Percentiles rank a stretch among this genome's conserved stretches.
Conservation (phyloP, 2,888 invertebrate genomes). For the Lissonota sp. region DNA sequence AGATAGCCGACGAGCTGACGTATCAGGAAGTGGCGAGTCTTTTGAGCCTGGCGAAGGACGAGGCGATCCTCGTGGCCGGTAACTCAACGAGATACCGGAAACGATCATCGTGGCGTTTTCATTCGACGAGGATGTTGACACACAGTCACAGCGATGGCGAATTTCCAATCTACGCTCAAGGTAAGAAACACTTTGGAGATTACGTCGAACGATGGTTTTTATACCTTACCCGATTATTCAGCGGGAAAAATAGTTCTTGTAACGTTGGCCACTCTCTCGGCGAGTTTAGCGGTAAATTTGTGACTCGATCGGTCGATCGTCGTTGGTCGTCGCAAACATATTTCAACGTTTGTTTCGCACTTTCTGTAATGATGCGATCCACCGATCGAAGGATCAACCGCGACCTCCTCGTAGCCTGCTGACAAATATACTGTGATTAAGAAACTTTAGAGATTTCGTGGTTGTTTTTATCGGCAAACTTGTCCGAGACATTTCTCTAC, state of each 20-base stretch:
- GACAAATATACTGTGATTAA: not conserved
- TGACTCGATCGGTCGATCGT: conserved; percentile 66
- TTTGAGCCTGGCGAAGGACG: conserved; percentile 76
- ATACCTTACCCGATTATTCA: not conserved
- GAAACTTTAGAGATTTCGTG: not conserved
- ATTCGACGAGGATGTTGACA: conserved; percentile 87
- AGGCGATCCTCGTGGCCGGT: conserved; percentile 73
- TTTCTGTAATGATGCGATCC: conserved; percentile 70
- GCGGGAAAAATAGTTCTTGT: conserved; percentile 24
- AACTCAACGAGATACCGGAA: conserved; percentile 75
- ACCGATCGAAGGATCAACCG: conserved; percentile 67
- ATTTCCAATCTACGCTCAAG: conserved; percentile 92
- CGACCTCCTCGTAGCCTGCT: conserved; percentile 66
- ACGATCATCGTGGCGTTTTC: conserved; percentile 77
- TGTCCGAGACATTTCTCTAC: not conserved
- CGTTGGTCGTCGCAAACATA: conserved; percentile 66
- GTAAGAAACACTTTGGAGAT: conserved; percentile 83
- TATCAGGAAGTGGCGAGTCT: conserved; percentile 75
- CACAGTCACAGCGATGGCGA: conserved; percentile 94
- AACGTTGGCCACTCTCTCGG: conserved; percentile 43
- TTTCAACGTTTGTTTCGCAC: conserved; percentile 69
- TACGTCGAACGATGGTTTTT: not conserved
- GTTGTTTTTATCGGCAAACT: not conserved
- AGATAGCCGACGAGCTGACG: conserved; percentile 73
- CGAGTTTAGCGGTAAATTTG: conserved; percentile 65